Evolutionary conservation across 2,113 vertebrate genomes (phyloP).

Genomic region (Phylloscopus trochiloides): DNA sequence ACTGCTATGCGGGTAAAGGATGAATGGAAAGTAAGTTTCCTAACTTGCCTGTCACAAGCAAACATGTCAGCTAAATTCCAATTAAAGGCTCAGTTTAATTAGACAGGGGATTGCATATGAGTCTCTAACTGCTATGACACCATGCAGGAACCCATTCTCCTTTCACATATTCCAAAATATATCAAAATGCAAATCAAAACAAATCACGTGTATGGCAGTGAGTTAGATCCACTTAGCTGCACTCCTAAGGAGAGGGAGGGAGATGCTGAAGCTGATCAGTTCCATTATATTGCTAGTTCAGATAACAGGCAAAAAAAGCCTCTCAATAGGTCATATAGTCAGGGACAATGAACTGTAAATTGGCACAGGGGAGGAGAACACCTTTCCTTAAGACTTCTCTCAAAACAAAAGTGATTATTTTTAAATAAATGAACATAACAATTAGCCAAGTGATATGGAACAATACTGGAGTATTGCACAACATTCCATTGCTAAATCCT

Average conservation of each 20-base stretch:
- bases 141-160: neutral
- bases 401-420: neutral
- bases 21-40: neutral
- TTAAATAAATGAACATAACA: neutral
- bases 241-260: neutral
- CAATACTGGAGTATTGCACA: neutral
- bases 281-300: neutral
- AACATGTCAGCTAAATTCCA: neutral
- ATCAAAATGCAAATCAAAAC: neutral
- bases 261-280: neutral
- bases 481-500: neutral
- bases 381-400: neutral
- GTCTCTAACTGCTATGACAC: neutral
- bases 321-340: rapidly evolving
- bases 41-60: neutral
- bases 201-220: neutral
- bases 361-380: neutral
- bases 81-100: neutral
- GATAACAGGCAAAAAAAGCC: rapidly evolving
- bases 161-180: neutral
- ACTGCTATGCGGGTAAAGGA: neutral
- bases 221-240: neutral
- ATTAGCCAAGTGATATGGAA: neutral
- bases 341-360: neutral
- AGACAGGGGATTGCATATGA: neutral